Evolutionary conservation across 2,797 vertebrate genomes (phyloP).

Genomic region (Platalea minor): DNA sequence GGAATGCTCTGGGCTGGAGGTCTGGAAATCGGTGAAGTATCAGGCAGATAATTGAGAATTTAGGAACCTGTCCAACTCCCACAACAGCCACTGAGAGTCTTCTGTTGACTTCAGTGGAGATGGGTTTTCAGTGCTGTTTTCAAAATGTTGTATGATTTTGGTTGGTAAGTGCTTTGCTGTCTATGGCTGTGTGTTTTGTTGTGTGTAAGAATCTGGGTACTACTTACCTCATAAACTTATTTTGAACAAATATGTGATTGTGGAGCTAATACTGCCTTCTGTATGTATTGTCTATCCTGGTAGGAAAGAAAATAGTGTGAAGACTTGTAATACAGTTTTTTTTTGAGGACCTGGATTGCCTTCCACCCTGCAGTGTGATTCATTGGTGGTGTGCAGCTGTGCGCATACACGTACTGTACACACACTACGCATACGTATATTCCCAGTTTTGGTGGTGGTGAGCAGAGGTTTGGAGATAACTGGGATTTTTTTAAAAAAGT

Average conservation of each 20-base stretch:
- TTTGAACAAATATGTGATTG: background rate
- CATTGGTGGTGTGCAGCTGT: background rate
- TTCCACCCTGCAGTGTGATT: background rate
- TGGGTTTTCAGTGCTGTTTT: background rate
- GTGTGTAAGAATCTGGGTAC: background rate
- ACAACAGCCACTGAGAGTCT: background rate
- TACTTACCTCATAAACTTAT: background rate
- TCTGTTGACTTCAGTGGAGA: background rate
- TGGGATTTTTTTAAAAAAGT: background rate
- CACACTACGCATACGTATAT: accelerated
- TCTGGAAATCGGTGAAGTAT: background rate
- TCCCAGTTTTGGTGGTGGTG: background rate
- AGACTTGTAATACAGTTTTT: background rate
- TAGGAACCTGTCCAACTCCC: background rate
- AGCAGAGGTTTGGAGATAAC: background rate
- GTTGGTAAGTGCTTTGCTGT: background rate
- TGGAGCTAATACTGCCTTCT: background rate
- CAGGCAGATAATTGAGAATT: background rate
- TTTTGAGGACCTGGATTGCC: background rate
- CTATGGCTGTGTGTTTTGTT: background rate
- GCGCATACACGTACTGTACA: background rate
- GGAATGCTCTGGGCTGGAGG: background rate
- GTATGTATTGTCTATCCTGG: background rate
- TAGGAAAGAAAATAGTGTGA: background rate
- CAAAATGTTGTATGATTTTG: background rate